These are phyloP conservation scores for Bombus superbus DNA, from an alignment of 1,140 invertebrate genomes.

Conservation along the genomic window DNA sequence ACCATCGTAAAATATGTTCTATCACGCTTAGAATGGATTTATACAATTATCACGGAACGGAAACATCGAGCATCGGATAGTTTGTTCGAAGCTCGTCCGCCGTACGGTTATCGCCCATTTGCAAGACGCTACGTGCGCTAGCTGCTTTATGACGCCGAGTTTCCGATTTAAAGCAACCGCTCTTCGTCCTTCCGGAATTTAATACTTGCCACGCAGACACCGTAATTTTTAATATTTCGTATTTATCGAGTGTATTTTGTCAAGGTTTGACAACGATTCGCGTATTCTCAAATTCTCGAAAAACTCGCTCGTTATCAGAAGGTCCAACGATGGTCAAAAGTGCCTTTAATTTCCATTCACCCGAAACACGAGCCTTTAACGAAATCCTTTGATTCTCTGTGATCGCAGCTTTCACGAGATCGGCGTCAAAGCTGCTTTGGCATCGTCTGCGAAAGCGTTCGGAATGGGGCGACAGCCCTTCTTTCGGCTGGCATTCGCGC, in stretches of 20 bases:
- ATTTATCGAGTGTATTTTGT: too few relatives aligned
- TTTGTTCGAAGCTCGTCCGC: background rate
- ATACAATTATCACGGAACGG: conserved; percentile 27
- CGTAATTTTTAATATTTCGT: too few relatives aligned
- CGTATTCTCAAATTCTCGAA: background rate
- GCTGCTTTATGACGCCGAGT: background rate
- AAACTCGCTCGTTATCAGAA: background rate
- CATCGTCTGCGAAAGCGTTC: background rate
- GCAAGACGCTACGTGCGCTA: background rate
- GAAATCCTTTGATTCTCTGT: background rate
- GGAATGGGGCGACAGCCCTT: background rate
- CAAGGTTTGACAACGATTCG: background rate
- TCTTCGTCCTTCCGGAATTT: too few relatives aligned
- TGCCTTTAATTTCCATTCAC: background rate
- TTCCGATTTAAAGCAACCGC: background rate
- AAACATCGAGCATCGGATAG: conserved; percentile 17
- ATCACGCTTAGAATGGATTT: conserved; percentile 15
- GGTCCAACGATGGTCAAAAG: background rate
- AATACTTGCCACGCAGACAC: background rate
- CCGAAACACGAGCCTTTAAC: background rate
- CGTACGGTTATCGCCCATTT: background rate
- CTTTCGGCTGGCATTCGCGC: background rate
- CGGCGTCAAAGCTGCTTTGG: background rate
- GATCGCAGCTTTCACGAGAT: background rate
- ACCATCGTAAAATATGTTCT: conserved; percentile 24